Conservation (phyloP, 2,113 vertebrate genomes). For the Sinosuthora webbiana region DNA sequence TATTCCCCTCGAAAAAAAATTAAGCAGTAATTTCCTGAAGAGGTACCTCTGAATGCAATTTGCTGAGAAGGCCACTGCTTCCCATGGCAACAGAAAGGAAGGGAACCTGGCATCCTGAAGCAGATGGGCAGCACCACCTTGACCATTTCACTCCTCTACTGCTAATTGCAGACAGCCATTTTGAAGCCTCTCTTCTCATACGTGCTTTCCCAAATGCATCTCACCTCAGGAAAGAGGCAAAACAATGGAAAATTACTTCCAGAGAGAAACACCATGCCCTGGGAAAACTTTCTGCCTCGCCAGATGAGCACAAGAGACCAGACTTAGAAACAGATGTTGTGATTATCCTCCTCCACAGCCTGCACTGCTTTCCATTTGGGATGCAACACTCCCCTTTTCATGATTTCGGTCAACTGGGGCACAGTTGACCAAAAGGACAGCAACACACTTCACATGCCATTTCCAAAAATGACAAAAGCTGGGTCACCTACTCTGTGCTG, state of each 20-base stretch:
- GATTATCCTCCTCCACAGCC: neutral
- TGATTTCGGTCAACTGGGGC: neutral
- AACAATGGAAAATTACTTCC: neutral
- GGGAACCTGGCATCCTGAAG: neutral
- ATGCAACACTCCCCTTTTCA: neutral
- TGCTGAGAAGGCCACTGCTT: neutral
- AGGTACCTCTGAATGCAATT: neutral
- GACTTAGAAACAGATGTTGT: neutral
- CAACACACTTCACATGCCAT: neutral
- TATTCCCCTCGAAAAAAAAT: neutral
- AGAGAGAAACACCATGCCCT: neutral
- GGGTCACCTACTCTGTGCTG: rapidly evolving
- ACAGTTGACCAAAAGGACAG: neutral
- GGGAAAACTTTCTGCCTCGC: neutral
- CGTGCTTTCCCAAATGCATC: neutral
- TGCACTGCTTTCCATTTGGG: neutral
- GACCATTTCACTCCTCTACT: neutral
- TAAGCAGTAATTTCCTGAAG: neutral
- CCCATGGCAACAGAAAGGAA: neutral
- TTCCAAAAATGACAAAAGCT: constrained; percentile 11
- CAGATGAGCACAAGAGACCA: neutral
- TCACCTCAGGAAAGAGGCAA: neutral
- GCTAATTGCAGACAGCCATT: neutral
- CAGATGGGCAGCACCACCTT: neutral
- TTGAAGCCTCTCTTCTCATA: neutral